phyloP scores from a whole-genome alignment of 2,113 vertebrate genomes.

The Terrapene triunguis region DNA sequence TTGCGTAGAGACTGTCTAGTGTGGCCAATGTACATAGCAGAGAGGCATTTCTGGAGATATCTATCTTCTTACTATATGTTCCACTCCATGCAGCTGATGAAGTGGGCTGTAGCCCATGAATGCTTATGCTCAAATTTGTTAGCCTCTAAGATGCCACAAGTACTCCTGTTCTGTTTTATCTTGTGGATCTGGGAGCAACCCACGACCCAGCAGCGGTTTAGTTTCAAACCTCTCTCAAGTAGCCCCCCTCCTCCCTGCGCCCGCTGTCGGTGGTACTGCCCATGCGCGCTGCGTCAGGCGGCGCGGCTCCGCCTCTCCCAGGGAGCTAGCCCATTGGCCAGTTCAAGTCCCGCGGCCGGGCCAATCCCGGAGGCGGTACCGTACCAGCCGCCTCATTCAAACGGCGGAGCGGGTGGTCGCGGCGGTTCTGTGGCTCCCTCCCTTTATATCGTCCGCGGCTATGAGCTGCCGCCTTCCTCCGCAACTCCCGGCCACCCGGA shows the following conservation, averaged over 20 bases:
- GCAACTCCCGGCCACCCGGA: constrained; percentile 41
- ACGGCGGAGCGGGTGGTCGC: not conserved
- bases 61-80: no score
- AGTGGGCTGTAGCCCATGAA: no score
- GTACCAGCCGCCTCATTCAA: constrained; percentile 43
- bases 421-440: not conserved
- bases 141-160: no score
- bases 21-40: no score
- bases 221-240: not conserved
- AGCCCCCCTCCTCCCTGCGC: not conserved
- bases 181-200: no score
- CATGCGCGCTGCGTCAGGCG: fast-evolving
- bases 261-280: not conserved
- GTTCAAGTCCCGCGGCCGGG: constrained; percentile 52
- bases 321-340: constrained; percentile 60
- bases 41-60: no score
- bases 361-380: not conserved
- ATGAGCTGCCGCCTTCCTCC: fast-evolving
- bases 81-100: no score
- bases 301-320: no score
- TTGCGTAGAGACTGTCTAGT: no score
- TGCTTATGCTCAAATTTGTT: no score
- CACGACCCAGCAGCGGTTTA: no score
- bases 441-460: fast-evolving
- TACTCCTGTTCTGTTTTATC: no score